These are phyloP conservation scores for Tylochromis polylepis DNA, from an alignment of 2,113 vertebrate genomes.

Conservation along the genomic window DNA sequence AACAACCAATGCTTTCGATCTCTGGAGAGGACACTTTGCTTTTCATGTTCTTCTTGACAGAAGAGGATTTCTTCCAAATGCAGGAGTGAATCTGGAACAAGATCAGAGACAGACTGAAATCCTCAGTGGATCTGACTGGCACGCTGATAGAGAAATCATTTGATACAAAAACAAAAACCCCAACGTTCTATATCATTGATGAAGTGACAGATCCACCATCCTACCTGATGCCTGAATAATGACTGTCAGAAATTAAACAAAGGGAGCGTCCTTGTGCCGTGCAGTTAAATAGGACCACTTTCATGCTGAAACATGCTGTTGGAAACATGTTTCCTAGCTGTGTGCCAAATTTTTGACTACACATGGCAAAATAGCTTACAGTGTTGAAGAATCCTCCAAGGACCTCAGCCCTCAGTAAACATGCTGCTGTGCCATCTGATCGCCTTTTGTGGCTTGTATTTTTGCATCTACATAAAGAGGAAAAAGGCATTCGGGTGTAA, in stretches of 20 bases:
- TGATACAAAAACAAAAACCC: not conserved
- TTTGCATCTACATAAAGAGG: not conserved
- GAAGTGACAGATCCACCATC: not conserved
- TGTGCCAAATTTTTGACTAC: not conserved
- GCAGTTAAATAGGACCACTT: not conserved
- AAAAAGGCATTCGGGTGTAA: not conserved
- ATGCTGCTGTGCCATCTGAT: not conserved
- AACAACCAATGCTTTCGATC: not conserved
- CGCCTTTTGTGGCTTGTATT: not conserved
- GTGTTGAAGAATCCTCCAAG: not conserved
- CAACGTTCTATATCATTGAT: not conserved
- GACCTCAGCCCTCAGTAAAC: not conserved
- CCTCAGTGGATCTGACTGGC: slow-evolving; percentile 27
- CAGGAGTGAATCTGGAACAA: slow-evolving; percentile 22
- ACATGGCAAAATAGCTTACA: not conserved
- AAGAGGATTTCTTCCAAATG: slow-evolving; percentile 5
- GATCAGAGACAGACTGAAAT: slow-evolving; percentile 17
- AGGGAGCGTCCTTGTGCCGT: not conserved
- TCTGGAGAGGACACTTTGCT: slow-evolving; percentile 12
- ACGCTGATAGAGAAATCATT: not conserved
- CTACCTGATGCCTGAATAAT: not conserved
- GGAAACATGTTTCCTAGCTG: not conserved
- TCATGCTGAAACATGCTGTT: not conserved
- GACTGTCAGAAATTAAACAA: not conserved
- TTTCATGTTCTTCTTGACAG: slow-evolving; percentile 33